Evolutionary conservation across 1,140 invertebrate species (phyloP).

Genomic region (Philopotamus ludificatus): DNA sequence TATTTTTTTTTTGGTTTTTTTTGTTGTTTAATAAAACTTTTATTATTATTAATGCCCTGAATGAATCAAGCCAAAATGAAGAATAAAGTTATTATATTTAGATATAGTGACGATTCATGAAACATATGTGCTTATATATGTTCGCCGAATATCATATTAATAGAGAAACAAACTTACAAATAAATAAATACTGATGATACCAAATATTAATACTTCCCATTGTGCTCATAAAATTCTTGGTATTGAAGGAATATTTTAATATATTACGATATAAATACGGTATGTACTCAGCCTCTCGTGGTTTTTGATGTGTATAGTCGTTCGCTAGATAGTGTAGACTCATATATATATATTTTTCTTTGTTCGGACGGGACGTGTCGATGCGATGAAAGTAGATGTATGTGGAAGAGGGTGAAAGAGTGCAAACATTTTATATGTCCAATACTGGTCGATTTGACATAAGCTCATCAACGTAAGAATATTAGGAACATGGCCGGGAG

Average conservation of each 20-base stretch:
- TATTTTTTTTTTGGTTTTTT: constrained; percentile 6
- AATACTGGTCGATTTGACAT: constrained; percentile 17
- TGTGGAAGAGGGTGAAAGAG: constrained; percentile 9
- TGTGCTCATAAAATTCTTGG: not conserved
- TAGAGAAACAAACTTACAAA: not conserved
- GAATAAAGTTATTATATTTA: not conserved
- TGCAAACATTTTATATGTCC: constrained; percentile 14
- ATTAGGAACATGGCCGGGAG: constrained; percentile 21
- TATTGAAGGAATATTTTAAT: not conserved
- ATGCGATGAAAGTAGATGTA: too few species aligned
- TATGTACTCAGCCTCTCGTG: not conserved
- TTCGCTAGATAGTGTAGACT: too few species aligned
- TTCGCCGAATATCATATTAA: too few species aligned
- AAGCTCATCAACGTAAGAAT: constrained; percentile 21
- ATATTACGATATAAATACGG: too few species aligned
- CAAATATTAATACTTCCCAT: not conserved
- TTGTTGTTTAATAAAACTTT: too few species aligned
- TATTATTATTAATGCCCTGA: not conserved
- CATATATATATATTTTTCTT: too few species aligned
- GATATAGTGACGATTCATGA: not conserved
- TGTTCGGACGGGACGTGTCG: too few species aligned
- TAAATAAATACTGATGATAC: not conserved
- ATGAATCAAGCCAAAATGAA: not conserved
- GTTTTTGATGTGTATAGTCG: too few species aligned
- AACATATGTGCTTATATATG: too few species aligned